A percentile compares a stretch with the other conserved stretches of the same genome.
phyloP scores from a whole-genome alignment of 1,140 invertebrate species.

The Micrasema longulum region DNA sequence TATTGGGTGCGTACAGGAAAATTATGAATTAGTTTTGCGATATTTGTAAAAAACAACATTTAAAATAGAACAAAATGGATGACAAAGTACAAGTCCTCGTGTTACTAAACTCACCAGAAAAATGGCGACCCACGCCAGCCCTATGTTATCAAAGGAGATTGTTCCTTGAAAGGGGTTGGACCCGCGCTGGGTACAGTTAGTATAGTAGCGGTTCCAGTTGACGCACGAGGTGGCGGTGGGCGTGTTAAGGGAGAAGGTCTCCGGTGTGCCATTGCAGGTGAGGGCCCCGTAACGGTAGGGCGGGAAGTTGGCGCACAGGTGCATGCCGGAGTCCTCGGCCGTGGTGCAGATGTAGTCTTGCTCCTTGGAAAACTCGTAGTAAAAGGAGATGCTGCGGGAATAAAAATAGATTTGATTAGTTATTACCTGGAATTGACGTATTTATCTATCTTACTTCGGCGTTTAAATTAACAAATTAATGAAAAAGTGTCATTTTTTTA shows the following conservation, averaged over 20 bases:
- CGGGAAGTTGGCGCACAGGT: slow-evolving; percentile 89
- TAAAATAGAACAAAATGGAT: too few species aligned
- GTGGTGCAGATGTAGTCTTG: slow-evolving; percentile 98
- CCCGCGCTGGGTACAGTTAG: slow-evolving; percentile 90
- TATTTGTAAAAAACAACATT: too few species aligned
- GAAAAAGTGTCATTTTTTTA: neutral
- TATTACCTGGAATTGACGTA: neutral
- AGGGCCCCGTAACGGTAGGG: slow-evolving; percentile 78
- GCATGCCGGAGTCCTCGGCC: slow-evolving; percentile 95
- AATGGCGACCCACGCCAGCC: slow-evolving; percentile 99
- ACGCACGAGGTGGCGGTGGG: slow-evolving; percentile 83
- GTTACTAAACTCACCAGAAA: slow-evolving; percentile 93
- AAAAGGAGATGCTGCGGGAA: slow-evolving; percentile 73
- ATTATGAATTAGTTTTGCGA: too few species aligned
- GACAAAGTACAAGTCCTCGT: too few species aligned
- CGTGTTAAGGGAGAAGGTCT: slow-evolving; percentile 65
- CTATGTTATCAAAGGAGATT: slow-evolving; percentile 99
- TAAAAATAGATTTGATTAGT: neutral
- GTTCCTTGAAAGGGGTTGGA: slow-evolving; percentile 99
- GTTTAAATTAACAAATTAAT: neutral
- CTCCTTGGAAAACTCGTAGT: slow-evolving; percentile 87
- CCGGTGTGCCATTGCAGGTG: slow-evolving; percentile 74
- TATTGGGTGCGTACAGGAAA: too few species aligned
- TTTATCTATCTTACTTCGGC: neutral
- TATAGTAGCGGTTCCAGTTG: slow-evolving; percentile 99